Percentiles rank a stretch among this genome's conserved stretches.
Evolutionary conservation across 2,113 vertebrate species (phyloP).

Genomic region (Ariopsis seemanni): DNA sequence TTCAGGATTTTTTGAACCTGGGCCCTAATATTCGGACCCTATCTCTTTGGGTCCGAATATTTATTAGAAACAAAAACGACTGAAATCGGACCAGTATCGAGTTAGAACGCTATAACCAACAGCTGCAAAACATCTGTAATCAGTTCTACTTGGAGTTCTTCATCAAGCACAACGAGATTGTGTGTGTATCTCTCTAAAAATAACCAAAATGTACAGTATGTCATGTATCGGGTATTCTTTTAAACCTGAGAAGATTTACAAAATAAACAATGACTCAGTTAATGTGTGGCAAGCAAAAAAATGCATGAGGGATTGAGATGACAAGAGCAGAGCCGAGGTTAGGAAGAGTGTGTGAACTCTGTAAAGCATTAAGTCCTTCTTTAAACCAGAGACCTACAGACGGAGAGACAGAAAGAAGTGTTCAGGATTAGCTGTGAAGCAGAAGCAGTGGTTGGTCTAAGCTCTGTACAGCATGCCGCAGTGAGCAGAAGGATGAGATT

Average conservation of each 20-base stretch:
- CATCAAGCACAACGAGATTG: too few species aligned
- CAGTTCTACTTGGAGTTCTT: too few species aligned
- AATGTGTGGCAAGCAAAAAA: not conserved
- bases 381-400: not conserved
- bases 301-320: not conserved
- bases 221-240: not conserved
- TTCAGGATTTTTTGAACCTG: too few species aligned
- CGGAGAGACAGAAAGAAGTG: not conserved
- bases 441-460: not conserved
- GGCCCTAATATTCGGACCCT: too few species aligned
- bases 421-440: not conserved
- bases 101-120: too few species aligned
- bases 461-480: not conserved
- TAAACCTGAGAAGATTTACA: not conserved
- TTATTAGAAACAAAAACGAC: too few species aligned
- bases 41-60: too few species aligned
- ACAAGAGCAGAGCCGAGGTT: not conserved
- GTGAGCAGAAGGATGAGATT: not conserved
- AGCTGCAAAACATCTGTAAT: too few species aligned
- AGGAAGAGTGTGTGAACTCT: not conserved
- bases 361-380: not conserved
- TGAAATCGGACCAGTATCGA: too few species aligned
- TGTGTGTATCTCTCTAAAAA: too few species aligned
- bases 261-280: not conserved
- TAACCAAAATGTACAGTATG: too few species aligned